Base-by-base conservation (phyloP, 2,888 invertebrate species). In the Ormyrus thymus region DNA sequence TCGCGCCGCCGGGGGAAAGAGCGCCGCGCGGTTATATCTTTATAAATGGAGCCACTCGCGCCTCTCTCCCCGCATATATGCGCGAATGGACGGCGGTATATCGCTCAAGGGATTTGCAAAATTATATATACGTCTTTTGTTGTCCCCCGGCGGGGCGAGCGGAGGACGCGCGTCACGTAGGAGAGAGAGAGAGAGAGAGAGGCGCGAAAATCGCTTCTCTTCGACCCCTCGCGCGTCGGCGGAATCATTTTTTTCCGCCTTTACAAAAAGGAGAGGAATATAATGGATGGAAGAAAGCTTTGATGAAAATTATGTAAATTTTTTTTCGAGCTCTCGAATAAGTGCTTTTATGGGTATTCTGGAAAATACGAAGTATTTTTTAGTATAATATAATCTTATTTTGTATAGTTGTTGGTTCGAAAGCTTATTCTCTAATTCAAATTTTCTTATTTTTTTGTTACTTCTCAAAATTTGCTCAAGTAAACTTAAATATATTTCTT, bases 31-130 rank as follows among this genome's bases (percentile, higher is more conserved):
- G 87, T 89, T 89, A 90, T 89, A 90, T 89, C 90, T 89, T 90
- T 90, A 90, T 90, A 90, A 90, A 90, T 90, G 89, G 89, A 89
- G 87, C 85, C 87, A 87, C 89, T 89, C 88, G 83, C 76, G 70
- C 76, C 7, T 11, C 46, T 8, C 58, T 81, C 80, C 72, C 83
- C 3, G 3, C 4, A 29, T 29, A 29, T 29, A 29, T 29, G 29
- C 29, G 29, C 29, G 81, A 81, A 81, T 81, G 81, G 83, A 65
- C 74, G 81, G 82, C 81, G 59, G 10, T 68, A 84, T 86, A 86
- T 87, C 86, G 84, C 85, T 87, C 87, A 85, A 53, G 66, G 86
- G 87, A 88, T 88, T 87, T 88, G 86, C 85, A 86, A 88, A 85
- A 85, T 86, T 85, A 83, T 29, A 83, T 29, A 29, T 78, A 81